phyloP scores from a whole-genome alignment of 2,888 invertebrate genomes.

The Horisme vitalbata region DNA sequence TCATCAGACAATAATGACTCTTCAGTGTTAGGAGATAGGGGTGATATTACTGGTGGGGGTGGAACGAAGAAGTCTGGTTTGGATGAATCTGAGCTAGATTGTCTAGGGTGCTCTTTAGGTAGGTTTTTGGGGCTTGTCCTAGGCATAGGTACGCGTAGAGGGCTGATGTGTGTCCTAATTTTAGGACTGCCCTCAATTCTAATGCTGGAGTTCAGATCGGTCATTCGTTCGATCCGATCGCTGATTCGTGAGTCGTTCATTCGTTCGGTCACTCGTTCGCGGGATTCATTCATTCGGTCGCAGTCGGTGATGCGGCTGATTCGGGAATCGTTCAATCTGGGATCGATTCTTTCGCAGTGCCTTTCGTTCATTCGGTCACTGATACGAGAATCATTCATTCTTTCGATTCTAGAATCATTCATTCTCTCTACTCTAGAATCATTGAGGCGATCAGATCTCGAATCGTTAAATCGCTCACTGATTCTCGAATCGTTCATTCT shows the following conservation, averaged over 20 bases:
- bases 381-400: slow-evolving; percentile 42
- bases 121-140: slow-evolving; percentile 49
- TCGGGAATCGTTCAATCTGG: slow-evolving; percentile 35
- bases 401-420: slow-evolving; percentile 45
- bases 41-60: slow-evolving; percentile 57
- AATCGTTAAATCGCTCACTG: slow-evolving; percentile 39
- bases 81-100: slow-evolving; percentile 17
- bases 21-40: slow-evolving; percentile 71
- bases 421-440: slow-evolving; percentile 33
- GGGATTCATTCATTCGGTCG: slow-evolving; percentile 41
- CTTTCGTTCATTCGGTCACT: slow-evolving; percentile 53
- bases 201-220: slow-evolving; percentile 66
- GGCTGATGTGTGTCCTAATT: slow-evolving; percentile 61
- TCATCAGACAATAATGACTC: slow-evolving; percentile 70
- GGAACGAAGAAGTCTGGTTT: slow-evolving; percentile 63
- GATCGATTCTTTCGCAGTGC: slow-evolving; percentile 34
- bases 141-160: slow-evolving; percentile 51
- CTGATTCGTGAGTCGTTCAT: slow-evolving; percentile 34
- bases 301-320: slow-evolving; percentile 31
- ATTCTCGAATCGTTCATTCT: slow-evolving; percentile 42
- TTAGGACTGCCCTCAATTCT: slow-evolving; percentile 68
- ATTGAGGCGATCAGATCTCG: slow-evolving; percentile 39
- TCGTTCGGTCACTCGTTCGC: slow-evolving; percentile 27
- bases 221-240: slow-evolving; percentile 52
- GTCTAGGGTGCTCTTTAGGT: slow-evolving; percentile 25